Percentiles rank a stretch among this genome's conserved stretches.
phyloP scores from a whole-genome alignment of 1,140 invertebrate genomes.

The Camponotus vicinus region DNA sequence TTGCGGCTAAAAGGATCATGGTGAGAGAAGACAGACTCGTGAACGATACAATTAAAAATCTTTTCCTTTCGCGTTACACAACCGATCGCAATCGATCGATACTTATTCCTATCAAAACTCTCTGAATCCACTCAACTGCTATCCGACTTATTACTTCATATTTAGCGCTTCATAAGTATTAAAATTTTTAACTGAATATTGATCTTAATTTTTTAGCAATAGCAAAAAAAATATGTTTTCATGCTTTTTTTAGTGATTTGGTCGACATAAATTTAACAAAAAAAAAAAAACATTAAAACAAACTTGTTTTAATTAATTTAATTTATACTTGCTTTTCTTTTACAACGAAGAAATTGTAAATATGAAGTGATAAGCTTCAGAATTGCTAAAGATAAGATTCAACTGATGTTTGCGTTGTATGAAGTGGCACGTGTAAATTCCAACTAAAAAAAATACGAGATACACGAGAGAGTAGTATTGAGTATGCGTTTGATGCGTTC shows the following conservation, averaged over 20 bases:
- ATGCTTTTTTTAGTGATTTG: slow-evolving; percentile 2
- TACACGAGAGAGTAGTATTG: background rate
- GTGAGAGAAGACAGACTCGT: background rate
- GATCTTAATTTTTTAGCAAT: background rate
- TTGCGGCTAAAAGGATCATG: slow-evolving; percentile 16
- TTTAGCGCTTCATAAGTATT: background rate
- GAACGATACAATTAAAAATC: slow-evolving; percentile 28
- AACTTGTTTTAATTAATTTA: slow-evolving; percentile 6
- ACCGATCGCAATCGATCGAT: slow-evolving; percentile 23
- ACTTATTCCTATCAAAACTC: background rate
- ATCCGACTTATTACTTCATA: slow-evolving; percentile 1
- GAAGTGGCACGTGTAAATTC: slow-evolving; percentile 3
- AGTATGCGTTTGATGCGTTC: slow-evolving; percentile 16
- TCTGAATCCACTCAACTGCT: background rate
- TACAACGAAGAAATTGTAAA: background rate
- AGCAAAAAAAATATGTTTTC: background rate
- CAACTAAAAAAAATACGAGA: background rate
- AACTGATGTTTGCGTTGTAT: slow-evolving; percentile 2
- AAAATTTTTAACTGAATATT: background rate
- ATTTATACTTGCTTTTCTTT: background rate
- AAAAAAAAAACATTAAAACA: background rate
- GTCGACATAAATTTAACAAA: background rate
- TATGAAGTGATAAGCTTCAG: slow-evolving; percentile 13
- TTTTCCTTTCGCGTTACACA: slow-evolving; percentile 27
- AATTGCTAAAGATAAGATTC: slow-evolving; percentile 4